Evolutionary conservation across 53 echinoderm and acorn worm genomes (phyloP), one percentile per base, ranked within the genome.

Genomic region (Antedon mediterranea): DNA sequence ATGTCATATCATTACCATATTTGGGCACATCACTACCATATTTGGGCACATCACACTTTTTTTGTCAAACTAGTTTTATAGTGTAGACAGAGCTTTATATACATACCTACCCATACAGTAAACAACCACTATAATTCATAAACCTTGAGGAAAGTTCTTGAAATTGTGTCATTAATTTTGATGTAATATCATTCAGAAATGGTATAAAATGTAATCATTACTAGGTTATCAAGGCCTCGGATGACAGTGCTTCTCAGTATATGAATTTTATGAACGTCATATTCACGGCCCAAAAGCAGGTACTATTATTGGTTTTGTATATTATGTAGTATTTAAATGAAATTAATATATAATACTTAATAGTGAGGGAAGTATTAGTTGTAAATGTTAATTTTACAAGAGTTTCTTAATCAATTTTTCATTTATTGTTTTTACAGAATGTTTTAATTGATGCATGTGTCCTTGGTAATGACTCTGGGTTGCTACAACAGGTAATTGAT

Each of bases 221-320:
- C 27, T 31, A 92, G 92, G 95, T 95, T 43, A 89, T 97, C 81
- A 89, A 92, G 74, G 97, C 97, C 34, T 92, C 97, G 28, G 92
- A 92, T 78, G 97, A 97, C 79, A 97, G 92, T 84, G 97, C 97
- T 26, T 89, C 97, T 28, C 97, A 97, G 85, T 97, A 97, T 72
- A 97, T 97, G 97, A 91, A 97, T 82, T 86, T 97, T 42, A 97
- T 97, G 97, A 97, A 97, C 85, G 91, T 97, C 71, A 97, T 82
- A 82, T 97, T 97, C 75, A 97, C 97, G 31, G 92, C 97, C 43
- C 97, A 97, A 71, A 97, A 97, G 82, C 92, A 97, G 90, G 97
- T 97, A 88, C 34, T n/a, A n/a, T n/a, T n/a, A n/a, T n/a, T n/a
- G n/a, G n/a, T n/a, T n/a, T n/a, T n/a, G n/a, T n/a, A n/a, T n/a